Base-by-base conservation (phyloP, 1,140 invertebrate genomes). In the Orius insidiosus region DNA sequence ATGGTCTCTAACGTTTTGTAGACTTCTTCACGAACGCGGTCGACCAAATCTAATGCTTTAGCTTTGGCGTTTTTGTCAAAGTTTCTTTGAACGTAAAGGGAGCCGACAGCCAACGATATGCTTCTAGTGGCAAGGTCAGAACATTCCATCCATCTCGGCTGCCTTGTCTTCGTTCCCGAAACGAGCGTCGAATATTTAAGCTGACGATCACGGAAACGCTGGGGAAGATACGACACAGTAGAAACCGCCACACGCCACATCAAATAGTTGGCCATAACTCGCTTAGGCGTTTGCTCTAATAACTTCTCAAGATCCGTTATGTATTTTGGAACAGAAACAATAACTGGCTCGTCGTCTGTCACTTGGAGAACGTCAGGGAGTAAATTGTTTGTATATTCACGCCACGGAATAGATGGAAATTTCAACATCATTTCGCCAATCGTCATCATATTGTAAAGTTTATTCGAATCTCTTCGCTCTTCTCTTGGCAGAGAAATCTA, bases 371-470 rank as follows among this genome's bases (percentile, higher is more conserved):
- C 67, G 0, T 68, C 63, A 0, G 72, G 66, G 6, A 95, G 63
- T 6, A 92, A 59, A 0, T 64, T 75, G 59, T 85, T 84, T 54
- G 93, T 76, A 57, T 89, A 92, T 37, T 78, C 70, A 47, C 74
- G 58, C 85, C 85, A 89, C 5, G 81, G 73, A 14, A 88, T 74
- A 55, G 73, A 74, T 2, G 79, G 77, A 57, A 80, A 85, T 41
- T 76, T 75, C 15, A 40, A 54, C 53, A 82, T 73, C 6, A 96
- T 58, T 47, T 93, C 72, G 3, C 59, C 59, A 2, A 95, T 65
- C 0, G 76, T 83, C 74, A 89, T 88, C 9, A 85, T 82, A 58
- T 96, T 93, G 64, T 95, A 95, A 2, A 93, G 67, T 48, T 82
- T 78, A 2, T 85, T 83, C 2, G 85, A 85, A 61, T 96, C 93